Evolutionary conservation across 37 sponge, comb jelly and placozoan species (phyloP).

Genomic region (Beroe forskalii): DNA sequence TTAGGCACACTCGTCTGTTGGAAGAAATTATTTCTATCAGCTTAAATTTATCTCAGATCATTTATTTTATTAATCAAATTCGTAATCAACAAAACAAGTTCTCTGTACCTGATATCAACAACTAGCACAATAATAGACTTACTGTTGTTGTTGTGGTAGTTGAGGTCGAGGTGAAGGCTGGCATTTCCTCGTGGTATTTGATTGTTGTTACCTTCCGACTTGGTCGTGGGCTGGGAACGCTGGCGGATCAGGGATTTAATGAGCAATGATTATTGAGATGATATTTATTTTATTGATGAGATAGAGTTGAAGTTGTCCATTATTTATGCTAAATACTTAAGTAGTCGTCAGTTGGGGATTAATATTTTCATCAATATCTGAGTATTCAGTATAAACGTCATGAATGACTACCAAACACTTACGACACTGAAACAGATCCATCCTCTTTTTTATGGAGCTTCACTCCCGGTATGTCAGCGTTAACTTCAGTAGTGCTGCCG

Average conservation of each 20-base stretch:
- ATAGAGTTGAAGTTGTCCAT: no score
- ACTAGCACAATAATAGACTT: no score
- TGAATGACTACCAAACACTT: no score
- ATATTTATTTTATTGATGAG: no score
- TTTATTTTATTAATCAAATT: no score
- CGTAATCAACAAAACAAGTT: no score
- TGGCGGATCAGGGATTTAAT: background rate
- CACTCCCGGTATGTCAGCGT: conserved; percentile 57
- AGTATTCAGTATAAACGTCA: no score
- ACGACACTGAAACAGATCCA: background rate
- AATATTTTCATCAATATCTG: no score
- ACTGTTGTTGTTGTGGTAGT: conserved; percentile 39
- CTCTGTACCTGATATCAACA: no score
- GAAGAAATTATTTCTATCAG: background rate
- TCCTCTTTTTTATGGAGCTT: conserved; percentile 22
- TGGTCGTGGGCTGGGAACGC: background rate
- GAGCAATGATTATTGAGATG: no score
- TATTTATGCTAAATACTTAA: no score
- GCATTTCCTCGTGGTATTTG: conserved; percentile 13
- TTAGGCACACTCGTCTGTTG: background rate
- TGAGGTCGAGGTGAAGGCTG: background rate
- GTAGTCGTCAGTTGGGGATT: no score
- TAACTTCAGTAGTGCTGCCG: conserved; percentile 25
- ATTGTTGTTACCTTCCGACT: background rate
- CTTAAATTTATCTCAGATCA: background rate